Base-by-base conservation (phyloP, 2,888 invertebrate genomes). In the Synergus laeviventris region DNA sequence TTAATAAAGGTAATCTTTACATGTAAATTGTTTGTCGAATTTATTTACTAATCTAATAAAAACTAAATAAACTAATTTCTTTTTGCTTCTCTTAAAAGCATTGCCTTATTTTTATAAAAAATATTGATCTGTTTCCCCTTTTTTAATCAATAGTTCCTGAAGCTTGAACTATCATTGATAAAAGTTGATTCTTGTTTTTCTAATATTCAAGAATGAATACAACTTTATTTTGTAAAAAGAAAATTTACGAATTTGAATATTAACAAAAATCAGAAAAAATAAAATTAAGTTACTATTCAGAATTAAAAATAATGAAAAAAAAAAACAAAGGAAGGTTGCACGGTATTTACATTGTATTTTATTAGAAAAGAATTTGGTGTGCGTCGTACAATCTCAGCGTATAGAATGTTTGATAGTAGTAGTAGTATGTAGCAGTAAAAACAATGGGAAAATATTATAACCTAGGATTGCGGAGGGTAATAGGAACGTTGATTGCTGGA, bases 1-100 rank as follows among this genome's bases (percentile, higher is more conserved):
- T 88, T 76, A 87, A 86, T 86, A 89, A 88, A 89, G 89, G 89
- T 76, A 89, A 89, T 76, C 86, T 90, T 76, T 90, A 90, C 74
- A 87, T 89, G 86, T 90, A 85, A 84, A 62, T 64, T 42, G n/a
- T n/a, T n/a, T n/a, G n/a, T n/a, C n/a, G n/a, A n/a, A n/a, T n/a
- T n/a, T n/a, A n/a, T n/a, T n/a, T n/a, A n/a, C n/a, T n/a, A n/a
- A n/a, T n/a, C n/a, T n/a, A n/a, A n/a, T n/a, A n/a, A n/a, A n/a
- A n/a, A n/a, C n/a, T n/a, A n/a, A n/a, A n/a, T n/a, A n/a, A n/a
- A n/a, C n/a, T n/a, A n/a, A n/a, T n/a, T n/a, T n/a, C n/a, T n/a
- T n/a, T n/a, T n/a, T n/a, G n/a, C n/a, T n/a, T n/a, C n/a, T n/a
- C n/a, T n/a, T n/a, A n/a, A n/a, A n/a, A n/a, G n/a, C n/a, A n/a